Evolutionary conservation across 2,113 vertebrate genomes (phyloP).

Genomic region (Siphamia tubifer): DNA sequence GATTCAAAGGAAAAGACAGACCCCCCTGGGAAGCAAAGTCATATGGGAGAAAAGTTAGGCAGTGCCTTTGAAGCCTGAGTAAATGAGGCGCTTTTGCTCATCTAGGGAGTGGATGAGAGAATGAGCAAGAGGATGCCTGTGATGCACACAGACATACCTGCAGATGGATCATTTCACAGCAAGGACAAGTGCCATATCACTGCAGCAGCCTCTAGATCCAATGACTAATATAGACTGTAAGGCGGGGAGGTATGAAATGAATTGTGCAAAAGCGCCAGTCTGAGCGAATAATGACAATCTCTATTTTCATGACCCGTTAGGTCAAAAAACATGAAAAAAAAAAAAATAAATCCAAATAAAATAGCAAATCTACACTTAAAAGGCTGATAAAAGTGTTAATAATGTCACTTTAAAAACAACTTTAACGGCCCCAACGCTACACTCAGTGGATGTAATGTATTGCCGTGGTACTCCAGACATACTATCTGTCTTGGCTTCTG

Average conservation of each 20-base stretch:
- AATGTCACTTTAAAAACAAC: neutral
- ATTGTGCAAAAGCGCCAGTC: constrained; percentile 9
- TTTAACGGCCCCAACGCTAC: neutral
- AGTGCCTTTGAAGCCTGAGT: constrained; percentile 74
- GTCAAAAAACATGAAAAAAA: neutral
- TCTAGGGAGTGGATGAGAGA: constrained; percentile 57
- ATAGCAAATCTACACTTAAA: neutral
- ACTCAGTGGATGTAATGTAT: constrained; percentile 20
- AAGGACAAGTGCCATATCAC: constrained; percentile 63
- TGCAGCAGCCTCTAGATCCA: constrained; percentile 35
- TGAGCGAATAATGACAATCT: neutral
- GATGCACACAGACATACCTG: constrained; percentile 65
- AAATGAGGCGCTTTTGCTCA: constrained; percentile 74
- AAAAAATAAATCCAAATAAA: neutral
- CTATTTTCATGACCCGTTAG: constrained; percentile 5
- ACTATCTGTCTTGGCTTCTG: constrained; percentile 19
- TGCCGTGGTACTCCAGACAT: constrained; percentile 1
- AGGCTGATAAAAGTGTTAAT: neutral
- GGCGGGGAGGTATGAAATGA: constrained; percentile 8
- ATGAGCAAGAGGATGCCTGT: constrained; percentile 49
- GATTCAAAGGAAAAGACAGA: constrained; percentile 73
- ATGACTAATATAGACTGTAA: constrained; percentile 26
- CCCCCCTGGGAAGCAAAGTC: constrained; percentile 58
- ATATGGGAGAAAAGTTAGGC: constrained; percentile 71
- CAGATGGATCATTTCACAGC: constrained; percentile 73